Evolutionary conservation across 1,140 invertebrate genomes (phyloP), one percentile per base, ranked within the genome.

Genomic region (Tetragnatha versicolor): DNA sequence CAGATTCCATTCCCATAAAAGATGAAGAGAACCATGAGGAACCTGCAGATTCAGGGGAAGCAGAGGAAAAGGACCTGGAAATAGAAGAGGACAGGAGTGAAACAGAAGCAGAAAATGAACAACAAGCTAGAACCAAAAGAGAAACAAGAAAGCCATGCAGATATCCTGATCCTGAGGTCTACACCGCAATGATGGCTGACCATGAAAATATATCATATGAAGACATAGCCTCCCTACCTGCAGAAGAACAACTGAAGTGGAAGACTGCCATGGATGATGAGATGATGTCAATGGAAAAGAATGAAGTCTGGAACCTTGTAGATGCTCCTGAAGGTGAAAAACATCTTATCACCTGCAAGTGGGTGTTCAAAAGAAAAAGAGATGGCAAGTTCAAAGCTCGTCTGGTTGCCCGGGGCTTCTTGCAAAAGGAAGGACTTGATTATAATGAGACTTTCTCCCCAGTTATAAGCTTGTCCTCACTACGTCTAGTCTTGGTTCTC

Each of bases 381-480:
- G 27, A 33, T 37, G 35, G 22, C 29, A 22, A 27, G 5, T 58
- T 39, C 49, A 88, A 87, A 82, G 86, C 88, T 31, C 70, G 86
- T 51, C 82, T 87, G 53, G 86, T 87, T 47, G 85, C 83, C 4
- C 25, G 39, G 10, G 77, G 82, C 12, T 83, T 73, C 42, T 79
- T 45, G 1, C 83, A 84, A 27, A 69, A 55, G 27, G 49, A 68
- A 31, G 81, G 82, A 12, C 69, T 77, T 60, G 82, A 84, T 63
- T 84, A 78, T 55, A 12, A 78, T n/a, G 80, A 84, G 61, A 83
- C 82, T 20, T 83, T 73, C 68, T 35, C 80, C 12, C 83, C 82
- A 17, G 82, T 81, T 6, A 75, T 68, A 20, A 61, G 69, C 10
- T 31, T 73, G 9, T 79, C 66, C 29, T 81, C 82, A 53, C 39